Conservation (phyloP, 2,113 vertebrate species). For the Neogale vison region DNA sequence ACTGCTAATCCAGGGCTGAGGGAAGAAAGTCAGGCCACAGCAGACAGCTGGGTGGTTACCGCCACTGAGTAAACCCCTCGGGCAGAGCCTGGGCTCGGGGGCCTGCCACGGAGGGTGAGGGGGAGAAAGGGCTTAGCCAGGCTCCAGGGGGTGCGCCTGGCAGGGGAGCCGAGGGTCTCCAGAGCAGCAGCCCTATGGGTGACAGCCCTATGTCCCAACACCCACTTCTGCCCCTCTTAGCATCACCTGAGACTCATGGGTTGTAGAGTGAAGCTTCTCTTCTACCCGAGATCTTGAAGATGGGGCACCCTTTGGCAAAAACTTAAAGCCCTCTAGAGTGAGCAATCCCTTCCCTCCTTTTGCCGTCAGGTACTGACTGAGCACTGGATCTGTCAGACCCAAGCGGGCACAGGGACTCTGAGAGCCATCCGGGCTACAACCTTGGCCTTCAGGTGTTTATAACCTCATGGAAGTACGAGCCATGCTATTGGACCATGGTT, state of each 20-base stretch:
- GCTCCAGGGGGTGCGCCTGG: neutral
- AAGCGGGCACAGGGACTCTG: neutral
- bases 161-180: neutral
- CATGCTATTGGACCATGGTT: neutral
- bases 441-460: neutral
- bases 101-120: neutral
- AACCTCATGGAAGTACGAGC: neutral
- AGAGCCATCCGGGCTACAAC: neutral
- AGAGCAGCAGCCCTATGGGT: neutral
- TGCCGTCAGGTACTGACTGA: neutral
- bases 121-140: neutral
- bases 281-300: neutral
- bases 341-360: neutral
- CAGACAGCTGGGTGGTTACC: slow-evolving; percentile 57
- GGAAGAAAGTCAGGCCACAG: slow-evolving; percentile 77
- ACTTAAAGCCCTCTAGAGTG: neutral
- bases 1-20: slow-evolving; percentile 86
- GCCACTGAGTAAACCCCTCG: slow-evolving; percentile 48
- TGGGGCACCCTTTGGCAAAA: neutral
- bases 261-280: neutral
- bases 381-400: neutral
- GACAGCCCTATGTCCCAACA: neutral
- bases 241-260: neutral
- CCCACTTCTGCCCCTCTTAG: neutral
- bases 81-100: slow-evolving; percentile 37